Percentiles rank a stretch among this genome's conserved stretches.
phyloP scores from a whole-genome alignment of 2,113 vertebrate genomes.

The Diadophis punctatus region DNA sequence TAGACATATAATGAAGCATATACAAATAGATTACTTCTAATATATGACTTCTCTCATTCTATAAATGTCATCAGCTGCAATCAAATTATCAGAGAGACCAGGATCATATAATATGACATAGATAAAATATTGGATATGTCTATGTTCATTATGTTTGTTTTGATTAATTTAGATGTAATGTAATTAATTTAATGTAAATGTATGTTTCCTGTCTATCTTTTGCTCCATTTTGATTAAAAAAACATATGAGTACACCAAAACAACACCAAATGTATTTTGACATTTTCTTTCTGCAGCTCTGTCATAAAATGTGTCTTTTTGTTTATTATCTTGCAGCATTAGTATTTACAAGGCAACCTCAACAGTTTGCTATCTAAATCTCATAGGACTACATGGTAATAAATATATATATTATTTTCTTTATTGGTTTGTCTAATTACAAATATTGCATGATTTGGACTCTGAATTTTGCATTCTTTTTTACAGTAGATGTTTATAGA shows the following conservation, averaged over 20 bases:
- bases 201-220: not conserved
- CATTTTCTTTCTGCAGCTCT: not conserved
- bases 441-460: not conserved
- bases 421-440: not conserved
- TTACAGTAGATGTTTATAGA: not conserved
- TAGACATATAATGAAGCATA: slow-evolving; percentile 17
- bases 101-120: not conserved
- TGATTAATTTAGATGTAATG: not conserved
- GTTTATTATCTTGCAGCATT: not conserved
- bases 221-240: not conserved
- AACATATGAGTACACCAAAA: not conserved
- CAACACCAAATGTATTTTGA: not conserved
- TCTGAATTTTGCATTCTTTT: not conserved
- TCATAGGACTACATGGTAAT: not conserved
- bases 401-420: not conserved
- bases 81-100: not conserved
- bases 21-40: slow-evolving; percentile 5
- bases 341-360: not conserved
- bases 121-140: not conserved
- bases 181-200: not conserved
- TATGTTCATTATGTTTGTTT: not conserved
- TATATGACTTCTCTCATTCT: slow-evolving; percentile 5
- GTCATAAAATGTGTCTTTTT: not conserved
- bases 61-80: slow-evolving; percentile 1
- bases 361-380: not conserved